Percentiles rank a stretch among this genome's conserved stretches.
These are phyloP conservation scores for Meteorus sp. DNA, from an alignment of 1,140 invertebrate genomes.

Conservation along the genomic window DNA sequence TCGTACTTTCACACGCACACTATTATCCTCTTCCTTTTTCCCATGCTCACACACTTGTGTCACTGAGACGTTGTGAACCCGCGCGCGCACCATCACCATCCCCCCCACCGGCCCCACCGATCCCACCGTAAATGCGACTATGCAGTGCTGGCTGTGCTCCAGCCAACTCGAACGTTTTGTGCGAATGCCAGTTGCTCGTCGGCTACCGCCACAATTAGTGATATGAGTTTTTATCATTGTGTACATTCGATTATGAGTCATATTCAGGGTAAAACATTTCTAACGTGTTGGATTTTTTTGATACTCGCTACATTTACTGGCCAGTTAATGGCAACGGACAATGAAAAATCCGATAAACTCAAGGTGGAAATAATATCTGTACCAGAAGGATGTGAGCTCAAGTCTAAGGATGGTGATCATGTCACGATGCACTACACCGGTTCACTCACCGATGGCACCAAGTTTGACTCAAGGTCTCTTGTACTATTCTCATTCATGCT, in stretches of 20 bases:
- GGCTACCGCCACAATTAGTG: slow-evolving; percentile 35
- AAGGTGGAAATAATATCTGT: slow-evolving; percentile 80
- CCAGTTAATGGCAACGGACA: slow-evolving; percentile 37
- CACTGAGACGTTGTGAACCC: not conserved
- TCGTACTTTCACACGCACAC: too few species aligned
- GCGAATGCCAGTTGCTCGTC: slow-evolving; percentile 43
- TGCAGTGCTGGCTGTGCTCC: not conserved
- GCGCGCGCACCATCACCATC: slow-evolving; percentile 2
- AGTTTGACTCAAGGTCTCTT: slow-evolving; percentile 95
- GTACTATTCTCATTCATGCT: too few species aligned
- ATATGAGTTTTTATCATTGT: not conserved
- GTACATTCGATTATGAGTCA: slow-evolving; percentile 19
- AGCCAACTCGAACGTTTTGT: slow-evolving; percentile 34
- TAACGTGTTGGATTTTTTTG: slow-evolving; percentile 36
- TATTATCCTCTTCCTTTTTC: too few species aligned
- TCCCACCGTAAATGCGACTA: slow-evolving; percentile 20
- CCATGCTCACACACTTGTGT: not conserved
- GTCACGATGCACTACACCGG: slow-evolving; percentile 94
- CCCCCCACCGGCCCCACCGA: slow-evolving; percentile 12
- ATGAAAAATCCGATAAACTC: slow-evolving; percentile 57
- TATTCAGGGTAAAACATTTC: slow-evolving; percentile 9
- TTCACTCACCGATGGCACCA: slow-evolving; percentile 82
- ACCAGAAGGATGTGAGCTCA: slow-evolving; percentile 78
- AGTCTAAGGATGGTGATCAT: slow-evolving; percentile 85
- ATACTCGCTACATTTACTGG: slow-evolving; percentile 7